Base-by-base conservation (phyloP, 1,140 invertebrate species). In the Drosophila pachea region DNA sequence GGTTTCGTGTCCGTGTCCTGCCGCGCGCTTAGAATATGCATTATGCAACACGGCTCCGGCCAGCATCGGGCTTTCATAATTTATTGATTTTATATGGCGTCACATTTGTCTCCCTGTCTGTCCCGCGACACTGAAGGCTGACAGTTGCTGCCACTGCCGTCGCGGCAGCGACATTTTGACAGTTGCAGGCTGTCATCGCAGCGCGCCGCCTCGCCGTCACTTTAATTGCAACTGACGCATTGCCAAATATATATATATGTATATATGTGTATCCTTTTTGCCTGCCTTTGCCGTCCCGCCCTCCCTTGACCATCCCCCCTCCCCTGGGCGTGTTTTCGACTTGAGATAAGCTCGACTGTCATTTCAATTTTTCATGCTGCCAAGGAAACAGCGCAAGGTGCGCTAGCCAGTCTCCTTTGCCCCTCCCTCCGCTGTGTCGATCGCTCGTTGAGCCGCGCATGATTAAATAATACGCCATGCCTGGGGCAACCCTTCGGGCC, bases 21-120 rank as follows among this genome's bases (percentile, higher is more conserved):
- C 1, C 48, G 43, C 59, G 52, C 50, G 63, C 66, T 84, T 84
- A 84, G 82, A 86, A 86, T 86, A 72, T 68, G 68, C 65, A 86
- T 86, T 86, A 86, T 86, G 82, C 81, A 86, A 47, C 38, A 48
- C 62, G 22, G 35, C 43, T 38, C 32, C 33, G 11, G 53, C 38
- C 48, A 16, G 32, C 53, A 49, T 33, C 40, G 48, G 58, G 35
- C 33, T 64, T 69, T 86, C 73, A 86, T 86, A 86, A 86, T 86
- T 86, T 86, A 86, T 86, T 86, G 81, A 86, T 86, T 86, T 81
- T 86, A 86, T 86, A 86, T 86, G 81, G 82, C 81, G 81, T 82
- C 81, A 86, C 81, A 81, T 86, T 81, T 77, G 81, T 82, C 78
- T 82, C 67, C 71, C 74, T 53, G 71, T 79, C 77, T 76, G 73